Percentiles rank a stretch among this genome's conserved stretches.
These are phyloP conservation scores for Phlogophora meticulosa DNA, from an alignment of 2,888 invertebrate species.

Conservation along the genomic window DNA sequence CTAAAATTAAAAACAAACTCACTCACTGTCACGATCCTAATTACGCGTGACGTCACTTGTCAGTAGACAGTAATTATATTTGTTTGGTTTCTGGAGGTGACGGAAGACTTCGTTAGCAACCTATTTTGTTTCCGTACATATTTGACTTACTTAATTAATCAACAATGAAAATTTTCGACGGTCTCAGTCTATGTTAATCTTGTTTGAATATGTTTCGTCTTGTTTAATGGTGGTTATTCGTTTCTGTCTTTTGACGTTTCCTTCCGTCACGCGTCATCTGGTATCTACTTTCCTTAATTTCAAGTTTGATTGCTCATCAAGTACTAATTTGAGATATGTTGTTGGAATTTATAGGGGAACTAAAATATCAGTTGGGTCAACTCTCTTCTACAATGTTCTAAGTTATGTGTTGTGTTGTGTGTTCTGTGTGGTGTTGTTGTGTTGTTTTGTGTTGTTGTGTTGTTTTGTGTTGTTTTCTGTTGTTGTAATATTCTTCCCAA, in stretches of 20 bases:
- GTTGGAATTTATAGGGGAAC: background rate
- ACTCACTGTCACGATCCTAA: conserved; percentile 43
- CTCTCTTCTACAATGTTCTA: too few relatives aligned
- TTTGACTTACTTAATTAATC: conserved; percentile 63
- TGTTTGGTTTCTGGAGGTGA: conserved; percentile 53
- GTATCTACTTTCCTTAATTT: conserved; percentile 1
- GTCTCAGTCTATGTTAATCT: conserved; percentile 50
- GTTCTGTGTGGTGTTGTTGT: too few relatives aligned
- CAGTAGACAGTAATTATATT: conserved; percentile 59
- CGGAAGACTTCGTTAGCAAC: conserved; percentile 60
- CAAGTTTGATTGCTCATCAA: background rate
- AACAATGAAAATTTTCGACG: conserved; percentile 49
- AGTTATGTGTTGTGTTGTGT: too few relatives aligned
- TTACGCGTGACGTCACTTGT: conserved; percentile 46
- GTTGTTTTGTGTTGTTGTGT: too few relatives aligned
- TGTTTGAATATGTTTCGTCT: conserved; percentile 28
- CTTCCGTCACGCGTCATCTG: conserved; percentile 19
- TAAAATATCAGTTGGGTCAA: too few relatives aligned
- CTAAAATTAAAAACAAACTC: conserved; percentile 25
- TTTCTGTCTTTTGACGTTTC: conserved; percentile 2
- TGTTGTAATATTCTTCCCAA: too few relatives aligned
- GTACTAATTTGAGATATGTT: background rate
- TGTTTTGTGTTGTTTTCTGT: too few relatives aligned
- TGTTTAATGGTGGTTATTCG: conserved; percentile 36
- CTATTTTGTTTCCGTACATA: conserved; percentile 59